These are phyloP conservation scores for Smittia aterrima DNA, from an alignment of 2,888 invertebrate genomes.

Conservation along the genomic window DNA sequence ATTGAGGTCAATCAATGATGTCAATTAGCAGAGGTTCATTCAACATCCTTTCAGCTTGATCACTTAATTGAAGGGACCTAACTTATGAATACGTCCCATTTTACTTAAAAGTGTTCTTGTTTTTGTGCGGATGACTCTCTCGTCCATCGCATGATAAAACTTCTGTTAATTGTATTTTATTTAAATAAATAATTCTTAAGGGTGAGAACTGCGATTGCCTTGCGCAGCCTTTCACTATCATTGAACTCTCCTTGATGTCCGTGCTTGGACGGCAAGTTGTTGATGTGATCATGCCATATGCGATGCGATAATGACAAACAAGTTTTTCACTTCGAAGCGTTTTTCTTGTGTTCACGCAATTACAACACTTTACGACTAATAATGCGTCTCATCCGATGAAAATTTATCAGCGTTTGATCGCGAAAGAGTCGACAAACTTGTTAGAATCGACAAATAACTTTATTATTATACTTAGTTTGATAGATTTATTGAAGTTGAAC, in stretches of 20 bases:
- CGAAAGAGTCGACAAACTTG: too few species aligned
- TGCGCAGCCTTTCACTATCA: not conserved
- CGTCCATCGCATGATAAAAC: not conserved
- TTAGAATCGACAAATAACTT: too few species aligned
- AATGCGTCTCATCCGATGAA: not conserved
- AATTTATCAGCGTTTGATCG: too few species aligned
- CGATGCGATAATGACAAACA: conserved; percentile 32
- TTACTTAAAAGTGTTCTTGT: too few species aligned
- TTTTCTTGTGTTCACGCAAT: conserved; percentile 6
- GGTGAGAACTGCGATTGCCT: not conserved
- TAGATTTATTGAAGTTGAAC: too few species aligned
- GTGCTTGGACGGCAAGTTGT: not conserved
- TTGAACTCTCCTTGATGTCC: not conserved
- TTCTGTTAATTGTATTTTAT: not conserved
- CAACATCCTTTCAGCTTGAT: too few species aligned
- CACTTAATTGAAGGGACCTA: too few species aligned
- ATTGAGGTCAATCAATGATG: too few species aligned
- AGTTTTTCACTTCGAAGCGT: not conserved
- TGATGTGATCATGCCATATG: conserved; percentile 27
- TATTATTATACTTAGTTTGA: too few species aligned
- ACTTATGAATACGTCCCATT: too few species aligned
- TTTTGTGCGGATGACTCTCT: too few species aligned
- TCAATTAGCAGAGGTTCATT: too few species aligned
- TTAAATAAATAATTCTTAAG: not conserved
- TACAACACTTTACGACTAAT: conserved; percentile 34